Base-by-base conservation (phyloP, 1,140 invertebrate species). In the Musca domestica region DNA sequence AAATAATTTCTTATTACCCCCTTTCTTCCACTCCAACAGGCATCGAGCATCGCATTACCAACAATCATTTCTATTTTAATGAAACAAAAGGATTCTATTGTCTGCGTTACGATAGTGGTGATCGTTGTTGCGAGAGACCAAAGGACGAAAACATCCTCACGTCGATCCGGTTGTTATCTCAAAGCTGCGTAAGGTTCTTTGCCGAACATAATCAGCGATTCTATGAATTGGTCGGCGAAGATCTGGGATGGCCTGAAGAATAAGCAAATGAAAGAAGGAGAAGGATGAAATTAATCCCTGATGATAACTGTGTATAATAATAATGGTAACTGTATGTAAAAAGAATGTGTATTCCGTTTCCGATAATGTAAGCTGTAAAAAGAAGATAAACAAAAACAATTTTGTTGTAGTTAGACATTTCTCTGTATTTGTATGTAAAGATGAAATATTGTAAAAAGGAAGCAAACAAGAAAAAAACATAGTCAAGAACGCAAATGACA, bases 11-110 rank as follows among this genome's bases (percentile, higher is more conserved):
- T n/a, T n/a, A n/a, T n/a, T n/a, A n/a, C n/a, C n/a, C n/a, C n/a
- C 2, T 12, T 41, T 41, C 10, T 41, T 41, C 34, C 12, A 17
- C n/a, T 48, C 2, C 20, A 0, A 17, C 49, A 82, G 80, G 80
- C 69, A 80, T 81, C 20, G 80, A 82, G 56, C 87, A 88, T 30
- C 84, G 87, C 30, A 91, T 95, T 68, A 90, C 89, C 14, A 88
- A 92, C 71, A 91, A 93, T 73, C 94, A 98, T 83, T 98, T 99
- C 83, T 96, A 96, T 82, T 96, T 98, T 83, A 98, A 98, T 83
- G 90, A 94, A 80, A 96, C 95, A 17, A 98, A 98, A 83, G 95
- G 96, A 3, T 99, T 99, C 83, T 98, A 96, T 76, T 99, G 97
- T 83, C 86, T 98, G 70, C 86, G 92, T 41, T 92, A 92, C 75